Percentiles rank a stretch among this genome's conserved stretches.
Conservation (phyloP, 2,113 vertebrate species). For the Lepus europaeus region DNA sequence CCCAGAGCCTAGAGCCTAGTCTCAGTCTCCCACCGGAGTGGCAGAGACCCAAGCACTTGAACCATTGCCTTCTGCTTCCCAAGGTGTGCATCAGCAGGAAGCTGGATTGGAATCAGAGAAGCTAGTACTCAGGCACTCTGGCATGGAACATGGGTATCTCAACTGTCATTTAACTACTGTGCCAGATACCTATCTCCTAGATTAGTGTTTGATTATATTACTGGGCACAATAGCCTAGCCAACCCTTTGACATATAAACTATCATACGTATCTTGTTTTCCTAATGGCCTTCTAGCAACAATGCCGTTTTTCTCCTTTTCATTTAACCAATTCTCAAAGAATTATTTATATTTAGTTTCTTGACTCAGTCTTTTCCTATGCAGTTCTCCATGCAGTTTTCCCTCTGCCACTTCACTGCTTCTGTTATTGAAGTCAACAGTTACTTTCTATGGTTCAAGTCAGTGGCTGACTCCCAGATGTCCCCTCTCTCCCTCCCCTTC, state of each 20-base stretch:
- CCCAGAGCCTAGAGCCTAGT: no score
- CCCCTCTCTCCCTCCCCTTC: no score
- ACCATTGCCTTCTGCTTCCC: no score
- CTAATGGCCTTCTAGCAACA: not conserved
- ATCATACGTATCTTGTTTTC: not conserved
- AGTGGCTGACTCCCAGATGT: not conserved
- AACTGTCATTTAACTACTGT: no score
- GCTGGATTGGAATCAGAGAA: no score
- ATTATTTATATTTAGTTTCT: conserved; percentile 11
- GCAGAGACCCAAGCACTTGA: no score
- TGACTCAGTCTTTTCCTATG: not conserved
- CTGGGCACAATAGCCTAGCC: not conserved
- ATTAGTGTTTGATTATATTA: conserved; percentile 26
- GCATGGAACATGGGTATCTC: no score
- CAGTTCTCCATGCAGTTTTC: not conserved
- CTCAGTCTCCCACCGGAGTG: no score
- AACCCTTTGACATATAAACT: not conserved
- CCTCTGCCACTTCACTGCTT: not conserved
- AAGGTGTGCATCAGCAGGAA: no score
- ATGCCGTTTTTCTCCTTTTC: not conserved
- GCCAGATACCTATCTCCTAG: not conserved
- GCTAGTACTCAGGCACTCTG: no score
- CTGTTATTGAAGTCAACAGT: not conserved
- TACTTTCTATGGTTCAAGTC: not conserved
- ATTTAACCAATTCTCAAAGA: not conserved